These are phyloP conservation scores for Cyanistes caeruleus DNA, from an alignment of 2,113 vertebrate genomes.

Conservation along the genomic window DNA sequence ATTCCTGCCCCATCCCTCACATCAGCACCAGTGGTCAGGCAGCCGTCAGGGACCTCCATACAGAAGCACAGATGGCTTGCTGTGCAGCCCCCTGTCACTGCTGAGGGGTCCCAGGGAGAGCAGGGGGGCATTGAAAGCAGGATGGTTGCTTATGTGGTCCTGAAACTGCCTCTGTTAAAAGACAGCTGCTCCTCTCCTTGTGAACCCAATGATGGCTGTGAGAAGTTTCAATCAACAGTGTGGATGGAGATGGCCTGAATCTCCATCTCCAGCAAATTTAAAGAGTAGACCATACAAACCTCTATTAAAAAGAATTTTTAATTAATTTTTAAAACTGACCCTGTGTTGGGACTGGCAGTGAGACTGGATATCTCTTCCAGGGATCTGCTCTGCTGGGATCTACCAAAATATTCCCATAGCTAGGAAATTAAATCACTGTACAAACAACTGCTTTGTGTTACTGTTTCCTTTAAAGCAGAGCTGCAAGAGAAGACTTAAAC, in stretches of 20 bases:
- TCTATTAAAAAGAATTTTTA: not conserved
- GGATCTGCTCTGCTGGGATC: not conserved
- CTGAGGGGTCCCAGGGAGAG: not conserved
- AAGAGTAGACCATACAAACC: not conserved
- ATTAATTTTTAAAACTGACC: no score
- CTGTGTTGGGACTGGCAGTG: not conserved
- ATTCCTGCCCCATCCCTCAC: not conserved
- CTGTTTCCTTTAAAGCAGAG: constrained; percentile 40
- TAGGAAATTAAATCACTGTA: not conserved
- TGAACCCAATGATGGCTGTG: rapidly evolving
- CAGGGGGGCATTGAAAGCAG: not conserved
- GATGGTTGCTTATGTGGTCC: not conserved
- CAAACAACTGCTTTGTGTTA: not conserved
- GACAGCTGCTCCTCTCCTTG: not conserved
- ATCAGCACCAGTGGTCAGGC: rapidly evolving
- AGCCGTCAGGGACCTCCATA: rapidly evolving
- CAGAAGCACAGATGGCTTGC: not conserved
- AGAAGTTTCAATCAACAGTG: not conserved
- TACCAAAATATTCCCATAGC: not conserved
- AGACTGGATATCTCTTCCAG: not conserved
- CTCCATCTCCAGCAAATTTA: not conserved
- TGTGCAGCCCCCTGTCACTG: rapidly evolving
- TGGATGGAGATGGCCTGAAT: not conserved
- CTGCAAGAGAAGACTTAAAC: constrained; percentile 35
- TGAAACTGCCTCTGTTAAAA: not conserved